These are phyloP conservation scores for Myotis vivesi DNA, from an alignment of 2,797 vertebrate species.

Conservation along the genomic window DNA sequence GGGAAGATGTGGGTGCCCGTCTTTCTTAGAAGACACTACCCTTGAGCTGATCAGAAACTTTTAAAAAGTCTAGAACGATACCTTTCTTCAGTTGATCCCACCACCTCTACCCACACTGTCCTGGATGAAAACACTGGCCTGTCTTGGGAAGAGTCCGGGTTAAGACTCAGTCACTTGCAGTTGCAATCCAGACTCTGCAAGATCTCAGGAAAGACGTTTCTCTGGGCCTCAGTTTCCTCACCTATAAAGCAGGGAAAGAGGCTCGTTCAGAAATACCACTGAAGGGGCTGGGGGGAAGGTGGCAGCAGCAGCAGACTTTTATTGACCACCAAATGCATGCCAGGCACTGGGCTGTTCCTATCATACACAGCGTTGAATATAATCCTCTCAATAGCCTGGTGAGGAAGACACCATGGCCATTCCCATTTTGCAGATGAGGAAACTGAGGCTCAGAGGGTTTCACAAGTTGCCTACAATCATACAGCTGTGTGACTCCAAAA, in stretches of 20 bases:
- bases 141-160: not conserved
- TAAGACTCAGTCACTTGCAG: not conserved
- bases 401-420: not conserved
- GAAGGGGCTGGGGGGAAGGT: not conserved
- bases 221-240: not conserved
- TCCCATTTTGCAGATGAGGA: not conserved
- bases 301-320: not conserved
- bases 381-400: not conserved
- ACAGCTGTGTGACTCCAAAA: not conserved
- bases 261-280: too few relatives aligned
- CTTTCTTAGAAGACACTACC: not conserved
- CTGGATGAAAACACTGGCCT: not conserved
- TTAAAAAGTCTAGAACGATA: not conserved
- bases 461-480: not conserved
- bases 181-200: not conserved
- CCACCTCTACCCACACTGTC: not conserved
- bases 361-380: accelerated
- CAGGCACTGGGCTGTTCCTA: accelerated
- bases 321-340: accelerated
- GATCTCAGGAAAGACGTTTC: not conserved
- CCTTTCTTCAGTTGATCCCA: not conserved
- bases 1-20: not conserved
- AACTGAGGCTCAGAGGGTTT: not conserved
- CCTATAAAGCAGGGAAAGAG: not conserved
- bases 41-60: not conserved